These are phyloP conservation scores for Glossosoma conforme DNA, from an alignment of 1,140 invertebrate genomes.

Conservation along the genomic window DNA sequence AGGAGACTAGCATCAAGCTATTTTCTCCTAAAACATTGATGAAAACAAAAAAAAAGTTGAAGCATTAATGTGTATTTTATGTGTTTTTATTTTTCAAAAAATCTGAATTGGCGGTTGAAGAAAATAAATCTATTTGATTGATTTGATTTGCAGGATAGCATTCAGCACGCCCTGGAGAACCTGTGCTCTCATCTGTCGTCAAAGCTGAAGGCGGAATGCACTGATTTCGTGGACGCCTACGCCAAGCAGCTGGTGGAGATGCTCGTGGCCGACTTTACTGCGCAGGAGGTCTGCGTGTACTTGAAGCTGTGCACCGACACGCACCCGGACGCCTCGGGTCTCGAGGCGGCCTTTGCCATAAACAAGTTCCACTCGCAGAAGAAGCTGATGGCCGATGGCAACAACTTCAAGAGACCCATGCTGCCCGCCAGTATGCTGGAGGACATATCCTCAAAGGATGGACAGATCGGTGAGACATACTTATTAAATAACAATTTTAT, in stretches of 20 bases:
- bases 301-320: conserved; percentile 63
- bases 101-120: too few species aligned
- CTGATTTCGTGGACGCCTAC: conserved; percentile 71
- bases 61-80: too few species aligned
- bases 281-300: conserved; percentile 72
- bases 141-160: conserved; percentile 54
- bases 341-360: conserved; percentile 28
- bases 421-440: conserved; percentile 38
- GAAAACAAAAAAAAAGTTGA: too few species aligned
- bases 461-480: conserved; percentile 57
- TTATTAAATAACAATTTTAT: too few species aligned
- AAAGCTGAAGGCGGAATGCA: conserved; percentile 61
- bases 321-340: conserved; percentile 29
- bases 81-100: too few species aligned
- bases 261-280: conserved; percentile 68
- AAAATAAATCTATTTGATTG: background rate
- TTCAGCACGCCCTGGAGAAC: conserved; percentile 64
- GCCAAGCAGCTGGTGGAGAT: conserved; percentile 70
- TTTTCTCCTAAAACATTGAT: too few species aligned
- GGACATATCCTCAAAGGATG: conserved; percentile 35
- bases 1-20: too few species aligned
- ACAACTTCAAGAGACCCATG: conserved; percentile 37
- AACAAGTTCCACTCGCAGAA: conserved; percentile 39
- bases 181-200: conserved; percentile 66
- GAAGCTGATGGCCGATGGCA: conserved; percentile 37